phyloP scores from a whole-genome alignment of 1,140 invertebrate species.

The Rhysida immarginata region DNA sequence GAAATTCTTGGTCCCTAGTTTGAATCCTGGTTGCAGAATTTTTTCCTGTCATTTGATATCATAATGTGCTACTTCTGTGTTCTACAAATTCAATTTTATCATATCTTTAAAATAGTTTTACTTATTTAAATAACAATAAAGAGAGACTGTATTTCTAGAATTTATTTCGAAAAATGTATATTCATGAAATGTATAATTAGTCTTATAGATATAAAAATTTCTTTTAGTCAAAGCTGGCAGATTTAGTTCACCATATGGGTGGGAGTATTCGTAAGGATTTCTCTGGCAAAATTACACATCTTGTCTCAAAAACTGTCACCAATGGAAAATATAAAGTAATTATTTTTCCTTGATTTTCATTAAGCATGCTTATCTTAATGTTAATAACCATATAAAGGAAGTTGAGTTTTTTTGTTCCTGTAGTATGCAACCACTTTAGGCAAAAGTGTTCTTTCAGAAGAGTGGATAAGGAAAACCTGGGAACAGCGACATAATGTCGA shows the following conservation, averaged over 20 bases:
- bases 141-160: no score
- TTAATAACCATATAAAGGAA: background rate
- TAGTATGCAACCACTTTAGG: slow-evolving; percentile 65
- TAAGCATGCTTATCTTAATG: background rate
- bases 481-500: slow-evolving; percentile 44
- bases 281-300: slow-evolving; percentile 71
- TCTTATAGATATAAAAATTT: slow-evolving; percentile 14
- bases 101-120: no score
- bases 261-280: slow-evolving; percentile 82
- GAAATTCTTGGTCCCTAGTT: no score
- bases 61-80: no score
- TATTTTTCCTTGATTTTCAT: background rate
- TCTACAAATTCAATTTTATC: no score
- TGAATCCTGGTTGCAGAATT: no score
- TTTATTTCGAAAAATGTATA: no score
- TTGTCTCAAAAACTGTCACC: slow-evolving; percentile 69
- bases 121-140: no score
- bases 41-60: no score
- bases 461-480: slow-evolving; percentile 81
- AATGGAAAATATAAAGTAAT: slow-evolving; percentile 65
- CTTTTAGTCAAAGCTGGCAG: slow-evolving; percentile 58
- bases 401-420: background rate
- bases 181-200: no score
- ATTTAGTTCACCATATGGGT: slow-evolving; percentile 82
- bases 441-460: slow-evolving; percentile 67